Conservation (phyloP, 35 echinoderm and acorn worm species). For the Hemicentrotus pulcherrimus region DNA sequence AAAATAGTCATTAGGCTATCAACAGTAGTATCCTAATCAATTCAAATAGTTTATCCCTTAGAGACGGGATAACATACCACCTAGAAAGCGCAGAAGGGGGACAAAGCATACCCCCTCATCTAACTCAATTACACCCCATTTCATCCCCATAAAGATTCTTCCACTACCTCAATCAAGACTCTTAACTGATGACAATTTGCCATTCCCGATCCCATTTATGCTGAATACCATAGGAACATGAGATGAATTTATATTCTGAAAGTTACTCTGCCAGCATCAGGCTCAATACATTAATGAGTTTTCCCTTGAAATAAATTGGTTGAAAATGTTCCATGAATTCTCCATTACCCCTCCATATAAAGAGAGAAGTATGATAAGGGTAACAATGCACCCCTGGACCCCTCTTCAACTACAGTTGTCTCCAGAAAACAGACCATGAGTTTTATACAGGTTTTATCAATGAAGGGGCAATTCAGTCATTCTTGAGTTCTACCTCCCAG, state of each 20-base stretch:
- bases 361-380: not conserved
- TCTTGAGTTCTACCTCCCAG: not conserved
- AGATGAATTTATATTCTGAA: not conserved
- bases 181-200: not conserved
- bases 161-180: not conserved
- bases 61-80: not conserved
- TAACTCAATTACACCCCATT: not conserved
- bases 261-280: not conserved
- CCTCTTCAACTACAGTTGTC: not conserved
- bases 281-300: not conserved
- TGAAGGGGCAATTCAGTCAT: not conserved
- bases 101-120: not conserved
- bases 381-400: not conserved
- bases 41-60: not conserved
- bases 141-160: not conserved
- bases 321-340: not conserved
- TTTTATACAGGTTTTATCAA: not conserved
- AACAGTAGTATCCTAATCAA: not conserved
- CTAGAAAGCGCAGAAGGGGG: not conserved
- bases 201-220: not conserved
- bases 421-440: not conserved
- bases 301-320: not conserved
- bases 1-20: not conserved
- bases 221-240: not conserved
- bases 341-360: not conserved